phyloP scores from a whole-genome alignment of 2,888 invertebrate species.

The Melinaea marsaeus region DNA sequence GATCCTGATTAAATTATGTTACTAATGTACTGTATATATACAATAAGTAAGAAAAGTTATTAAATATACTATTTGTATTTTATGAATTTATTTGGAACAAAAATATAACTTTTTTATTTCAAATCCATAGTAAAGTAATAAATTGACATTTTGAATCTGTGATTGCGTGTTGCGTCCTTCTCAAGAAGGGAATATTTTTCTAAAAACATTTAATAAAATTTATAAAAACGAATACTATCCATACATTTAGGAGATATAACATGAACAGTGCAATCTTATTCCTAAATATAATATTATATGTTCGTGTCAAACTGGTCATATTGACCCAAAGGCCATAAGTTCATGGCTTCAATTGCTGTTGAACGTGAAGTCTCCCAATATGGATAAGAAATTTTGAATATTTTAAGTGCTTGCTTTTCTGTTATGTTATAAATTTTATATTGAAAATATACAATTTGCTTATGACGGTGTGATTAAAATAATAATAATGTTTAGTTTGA shows the following conservation, averaged over 20 bases:
- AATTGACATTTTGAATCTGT: conserved; percentile 48
- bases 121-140: conserved; percentile 9
- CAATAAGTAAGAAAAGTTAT: too few relatives aligned
- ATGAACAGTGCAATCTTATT: conserved; percentile 12
- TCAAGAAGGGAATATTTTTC: conserved; percentile 39
- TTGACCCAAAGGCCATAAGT: conserved; percentile 63
- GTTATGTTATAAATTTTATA: conserved; percentile 23
- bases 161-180: conserved; percentile 65
- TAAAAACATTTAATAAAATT: conserved; percentile 28
- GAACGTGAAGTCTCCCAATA: conserved; percentile 65
- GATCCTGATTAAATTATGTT: too few relatives aligned
- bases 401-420: conserved; percentile 35
- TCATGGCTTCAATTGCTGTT: conserved; percentile 63
- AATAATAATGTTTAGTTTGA: conserved; percentile 50
- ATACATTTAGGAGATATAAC: conserved; percentile 17
- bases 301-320: conserved; percentile 47
- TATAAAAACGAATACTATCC: conserved; percentile 19
- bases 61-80: too few relatives aligned
- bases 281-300: conserved; percentile 26
- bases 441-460: conserved; percentile 21
- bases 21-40: too few relatives aligned
- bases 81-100: too few relatives aligned
- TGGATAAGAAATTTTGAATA: conserved; percentile 57
- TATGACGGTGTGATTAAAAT: conserved; percentile 29
- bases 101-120: too few relatives aligned